Base-by-base conservation (phyloP, 2,797 vertebrate species). In the Lithobates pipiens region DNA sequence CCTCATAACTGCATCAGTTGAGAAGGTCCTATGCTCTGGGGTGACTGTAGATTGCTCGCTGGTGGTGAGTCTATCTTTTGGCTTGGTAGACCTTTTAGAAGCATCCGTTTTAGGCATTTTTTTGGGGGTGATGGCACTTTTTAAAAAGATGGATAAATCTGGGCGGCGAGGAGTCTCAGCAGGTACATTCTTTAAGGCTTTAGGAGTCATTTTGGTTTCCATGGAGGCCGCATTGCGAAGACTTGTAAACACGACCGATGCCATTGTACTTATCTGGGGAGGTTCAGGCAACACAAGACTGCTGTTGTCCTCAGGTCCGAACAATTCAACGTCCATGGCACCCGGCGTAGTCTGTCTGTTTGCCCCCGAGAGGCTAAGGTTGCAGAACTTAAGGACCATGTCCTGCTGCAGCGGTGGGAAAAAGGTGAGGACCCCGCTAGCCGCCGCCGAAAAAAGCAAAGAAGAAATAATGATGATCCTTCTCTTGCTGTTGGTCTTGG, bases 361-460 rank as follows among this genome's bases (percentile, higher is more conserved):
- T 7, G 4, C 32, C n/a, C 76, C 79, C 29, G 27, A 34, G 18
- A 74, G 83, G 21, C 93, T 93, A 63, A 2, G 2, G 0, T 94
- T 93, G 68, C 96, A 97, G 86, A 50, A 27, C 76, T 25, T 6
- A 42, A 29, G 32, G 23, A 67, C 81, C 0, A 57, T 0, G 3
- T 57, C 74, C 23, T 75, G 69, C 65, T 83, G 89, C 1, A 86
- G 1, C 0, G 93, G 87, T 0, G 96, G 96, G 70, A 97, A 73
- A 7, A 97, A 89, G 39, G 95, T 91, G 89, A 98, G 89, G 13
- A 95, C 32, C 80, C 97, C 89, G 61, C 92, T 89, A 2, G 92
- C 91, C 1, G 80, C 92, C 0, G 89, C 92, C 0, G 97, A 97
- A 82, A 94, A 92, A 34, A 96, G 80, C 3, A 97, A 88, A 0